Evolutionary conservation across 2,888 invertebrate species (phyloP).

Genomic region (Tiliacea citrago): DNA sequence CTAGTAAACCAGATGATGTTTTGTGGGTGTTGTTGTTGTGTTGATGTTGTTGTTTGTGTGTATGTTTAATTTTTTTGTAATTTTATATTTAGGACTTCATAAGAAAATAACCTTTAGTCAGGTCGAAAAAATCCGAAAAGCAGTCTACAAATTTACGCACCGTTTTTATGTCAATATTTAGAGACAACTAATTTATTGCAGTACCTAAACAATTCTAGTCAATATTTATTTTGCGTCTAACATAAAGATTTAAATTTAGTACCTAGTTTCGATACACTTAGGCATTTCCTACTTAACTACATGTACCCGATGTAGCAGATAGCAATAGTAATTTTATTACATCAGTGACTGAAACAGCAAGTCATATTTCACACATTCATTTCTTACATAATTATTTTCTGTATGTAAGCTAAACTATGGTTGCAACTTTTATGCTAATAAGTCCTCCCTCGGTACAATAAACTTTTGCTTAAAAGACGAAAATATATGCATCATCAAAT

Average conservation of each 20-base stretch:
- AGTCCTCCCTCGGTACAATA: not conserved
- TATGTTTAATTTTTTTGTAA: not conserved
- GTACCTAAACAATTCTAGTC: not conserved
- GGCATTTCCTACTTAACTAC: not conserved
- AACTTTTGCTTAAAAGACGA: not conserved
- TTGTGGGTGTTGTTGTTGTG: too few relatives aligned
- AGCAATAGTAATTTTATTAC: not conserved
- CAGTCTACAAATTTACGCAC: not conserved
- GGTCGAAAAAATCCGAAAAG: not conserved
- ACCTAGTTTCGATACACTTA: not conserved
- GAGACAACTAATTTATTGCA: not conserved
- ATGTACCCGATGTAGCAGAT: too few relatives aligned
- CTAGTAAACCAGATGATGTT: not conserved
- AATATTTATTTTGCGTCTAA: not conserved
- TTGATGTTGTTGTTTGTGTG: too few relatives aligned
- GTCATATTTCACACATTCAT: constrained; percentile 6
- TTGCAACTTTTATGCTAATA: constrained; percentile 10
- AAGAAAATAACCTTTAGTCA: not conserved
- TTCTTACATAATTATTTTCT: not conserved
- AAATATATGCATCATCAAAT: not conserved
- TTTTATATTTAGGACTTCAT: not conserved
- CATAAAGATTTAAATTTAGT: not conserved
- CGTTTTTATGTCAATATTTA: not conserved
- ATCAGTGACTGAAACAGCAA: not conserved
- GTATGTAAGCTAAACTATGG: not conserved